These are phyloP conservation scores for Lamellibrachia luymesi DNA, from an alignment of 1,140 invertebrate species.

Conservation along the genomic window DNA sequence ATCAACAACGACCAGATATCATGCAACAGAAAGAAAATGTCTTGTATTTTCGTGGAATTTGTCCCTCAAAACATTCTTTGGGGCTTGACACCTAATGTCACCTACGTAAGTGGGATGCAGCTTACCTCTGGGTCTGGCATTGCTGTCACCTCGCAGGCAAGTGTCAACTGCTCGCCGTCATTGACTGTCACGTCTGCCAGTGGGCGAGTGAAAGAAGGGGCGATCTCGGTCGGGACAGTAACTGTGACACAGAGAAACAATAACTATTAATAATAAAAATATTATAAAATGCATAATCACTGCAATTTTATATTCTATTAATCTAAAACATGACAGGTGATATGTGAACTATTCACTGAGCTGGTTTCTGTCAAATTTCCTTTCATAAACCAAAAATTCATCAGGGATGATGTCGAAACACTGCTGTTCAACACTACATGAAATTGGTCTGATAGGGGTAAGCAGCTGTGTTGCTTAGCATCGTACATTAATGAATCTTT, in stretches of 20 bases:
- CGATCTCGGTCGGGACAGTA: not conserved
- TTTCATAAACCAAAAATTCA: too few relatives aligned
- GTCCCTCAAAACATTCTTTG: too few relatives aligned
- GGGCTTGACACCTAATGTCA: too few relatives aligned
- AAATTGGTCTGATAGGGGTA: too few relatives aligned
- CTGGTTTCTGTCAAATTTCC: too few relatives aligned
- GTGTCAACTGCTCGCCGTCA: not conserved
- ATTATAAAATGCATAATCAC: not conserved
- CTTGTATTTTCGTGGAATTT: too few relatives aligned
- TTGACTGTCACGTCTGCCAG: constrained; percentile 9
- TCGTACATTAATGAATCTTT: too few relatives aligned
- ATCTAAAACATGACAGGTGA: not conserved
- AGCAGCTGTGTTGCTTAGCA: too few relatives aligned
- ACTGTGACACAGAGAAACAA: not conserved
- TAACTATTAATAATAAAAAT: not conserved
- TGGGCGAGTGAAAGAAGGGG: not conserved
- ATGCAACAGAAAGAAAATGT: too few relatives aligned
- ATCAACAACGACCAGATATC: too few relatives aligned
- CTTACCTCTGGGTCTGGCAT: constrained; percentile 14
- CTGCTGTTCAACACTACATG: too few relatives aligned
- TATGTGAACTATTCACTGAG: not conserved
- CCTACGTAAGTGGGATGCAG: not conserved
- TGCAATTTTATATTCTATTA: not conserved
- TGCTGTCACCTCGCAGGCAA: constrained; percentile 10
- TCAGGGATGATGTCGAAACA: too few relatives aligned